Evolutionary conservation across 2,888 invertebrate genomes (phyloP), one percentile per base, ranked within the genome.

Genomic region (Cerceris ruficornis): DNA sequence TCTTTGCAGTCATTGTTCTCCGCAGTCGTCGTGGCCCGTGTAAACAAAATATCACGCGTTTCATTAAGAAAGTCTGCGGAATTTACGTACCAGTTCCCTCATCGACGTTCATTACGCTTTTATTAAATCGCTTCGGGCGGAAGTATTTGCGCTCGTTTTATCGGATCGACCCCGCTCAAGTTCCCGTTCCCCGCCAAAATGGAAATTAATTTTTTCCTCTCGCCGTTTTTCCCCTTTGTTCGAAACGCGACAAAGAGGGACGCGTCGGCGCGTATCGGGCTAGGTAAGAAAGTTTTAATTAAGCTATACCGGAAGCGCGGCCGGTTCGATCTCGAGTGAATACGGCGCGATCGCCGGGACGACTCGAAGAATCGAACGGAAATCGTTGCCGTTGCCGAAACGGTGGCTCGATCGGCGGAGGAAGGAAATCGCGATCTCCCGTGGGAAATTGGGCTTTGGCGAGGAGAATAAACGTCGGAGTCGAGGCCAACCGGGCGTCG

Each of bases 361-460:
- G 28, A 28, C 28, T 4, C 28, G 28, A 28, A 28, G 28, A 28
- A 28, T 28, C 4, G 28, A 28, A 4, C 28, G 28, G 46, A 46
- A 11, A 46, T 46, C 46, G 46, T 11, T 46, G 46, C 11, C 46
- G 28, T 28, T 28, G 28, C 28, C 28, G 28, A 77, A 80, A 83
- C 77, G 75, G 77, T 75, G 62, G 75, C 73, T 60, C 68, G 50
- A 83, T 70, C 80, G 39, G 65, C 62, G 65, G 46, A 55, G 72
- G 46, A 61, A 75, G 61, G 74, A 81, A 74, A 70, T 75, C 75
- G 75, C 60, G 80, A 70, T 77, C 74, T 74, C 79, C 84, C 77
- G 67, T 64, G 70, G 80, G 73, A 80, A 84, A 84, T 80, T 79
- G 82, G 77, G 75, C 78, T 78, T 78, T 28, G 28, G 28, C 78